phyloP scores from a whole-genome alignment of 2,113 vertebrate genomes.

The Alces alces region DNA sequence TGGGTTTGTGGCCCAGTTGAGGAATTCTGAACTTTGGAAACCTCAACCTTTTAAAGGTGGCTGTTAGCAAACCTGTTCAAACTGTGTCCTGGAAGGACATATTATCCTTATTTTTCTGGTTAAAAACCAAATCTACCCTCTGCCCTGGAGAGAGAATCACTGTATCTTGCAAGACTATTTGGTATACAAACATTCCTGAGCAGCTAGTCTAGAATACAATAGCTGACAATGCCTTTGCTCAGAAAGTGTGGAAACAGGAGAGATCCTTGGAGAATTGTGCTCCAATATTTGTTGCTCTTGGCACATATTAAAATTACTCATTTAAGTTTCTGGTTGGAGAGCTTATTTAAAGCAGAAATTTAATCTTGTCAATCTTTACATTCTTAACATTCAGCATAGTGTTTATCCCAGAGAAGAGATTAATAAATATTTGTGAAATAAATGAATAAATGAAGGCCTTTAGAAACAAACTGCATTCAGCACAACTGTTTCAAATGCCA shows the following conservation, averaged over 20 bases:
- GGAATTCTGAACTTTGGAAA: background rate
- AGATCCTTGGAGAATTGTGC: background rate
- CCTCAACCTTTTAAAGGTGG: background rate
- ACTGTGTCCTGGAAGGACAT: background rate
- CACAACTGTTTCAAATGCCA: background rate
- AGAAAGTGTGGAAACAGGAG: background rate
- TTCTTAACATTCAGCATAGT: background rate
- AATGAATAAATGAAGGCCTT: background rate
- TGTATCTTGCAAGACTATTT: background rate
- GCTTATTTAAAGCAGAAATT: background rate
- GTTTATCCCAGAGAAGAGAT: background rate
- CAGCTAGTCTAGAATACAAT: background rate
- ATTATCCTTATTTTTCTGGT: background rate
- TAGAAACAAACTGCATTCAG: background rate
- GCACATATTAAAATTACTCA: constrained; percentile 10
- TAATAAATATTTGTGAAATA: background rate
- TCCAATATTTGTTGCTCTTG: background rate
- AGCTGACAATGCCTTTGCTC: background rate
- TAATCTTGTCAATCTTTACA: background rate
- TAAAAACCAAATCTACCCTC: background rate
- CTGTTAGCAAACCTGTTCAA: background rate
- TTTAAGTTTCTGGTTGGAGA: background rate
- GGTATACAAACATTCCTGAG: background rate
- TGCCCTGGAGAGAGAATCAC: background rate
- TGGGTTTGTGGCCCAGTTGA: background rate